phyloP scores from a whole-genome alignment of 2,888 invertebrate genomes.

The Digitonthophagus gazella region DNA sequence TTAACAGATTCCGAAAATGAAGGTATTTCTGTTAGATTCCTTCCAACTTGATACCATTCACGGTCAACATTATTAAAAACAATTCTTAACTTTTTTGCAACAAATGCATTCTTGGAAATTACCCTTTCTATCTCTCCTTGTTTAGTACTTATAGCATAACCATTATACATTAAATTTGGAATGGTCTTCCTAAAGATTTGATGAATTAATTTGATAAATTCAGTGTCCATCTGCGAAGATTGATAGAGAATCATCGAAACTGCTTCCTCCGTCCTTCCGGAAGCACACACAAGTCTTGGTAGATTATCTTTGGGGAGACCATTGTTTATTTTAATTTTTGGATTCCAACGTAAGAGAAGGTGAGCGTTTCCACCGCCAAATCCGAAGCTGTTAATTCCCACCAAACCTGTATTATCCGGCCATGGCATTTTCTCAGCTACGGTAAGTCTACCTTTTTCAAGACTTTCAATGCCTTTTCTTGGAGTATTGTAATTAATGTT shows the following conservation, averaged over 20 bases:
- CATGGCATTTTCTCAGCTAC: too few species aligned
- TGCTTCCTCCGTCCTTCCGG: too few species aligned
- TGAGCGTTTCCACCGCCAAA: too few species aligned
- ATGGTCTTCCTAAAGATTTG: slow-evolving; percentile 3
- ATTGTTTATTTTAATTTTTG: slow-evolving; percentile 60
- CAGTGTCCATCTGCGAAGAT: slow-evolving; percentile 39
- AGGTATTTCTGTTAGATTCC: slow-evolving; percentile 15
- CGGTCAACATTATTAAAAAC: slow-evolving; percentile 11
- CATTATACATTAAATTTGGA: neutral
- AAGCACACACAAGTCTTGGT: too few species aligned
- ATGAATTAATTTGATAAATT: too few species aligned
- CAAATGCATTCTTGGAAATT: too few species aligned
- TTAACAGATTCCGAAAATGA: slow-evolving; percentile 15
- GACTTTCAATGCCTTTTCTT: too few species aligned
- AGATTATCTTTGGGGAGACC: slow-evolving; percentile 63
- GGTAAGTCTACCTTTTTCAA: slow-evolving; percentile 61
- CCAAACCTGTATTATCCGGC: slow-evolving; percentile 63
- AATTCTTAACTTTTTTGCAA: slow-evolving; percentile 10
- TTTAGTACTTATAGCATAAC: slow-evolving; percentile 7
- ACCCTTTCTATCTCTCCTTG: neutral
- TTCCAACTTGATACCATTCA: slow-evolving; percentile 11
- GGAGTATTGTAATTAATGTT: slow-evolving; percentile 74
- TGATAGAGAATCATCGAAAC: too few species aligned
- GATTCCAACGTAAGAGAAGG: slow-evolving; percentile 61
- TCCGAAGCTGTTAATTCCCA: too few species aligned